phyloP scores from a whole-genome alignment of 2,113 vertebrate genomes.

The human region DNA sequence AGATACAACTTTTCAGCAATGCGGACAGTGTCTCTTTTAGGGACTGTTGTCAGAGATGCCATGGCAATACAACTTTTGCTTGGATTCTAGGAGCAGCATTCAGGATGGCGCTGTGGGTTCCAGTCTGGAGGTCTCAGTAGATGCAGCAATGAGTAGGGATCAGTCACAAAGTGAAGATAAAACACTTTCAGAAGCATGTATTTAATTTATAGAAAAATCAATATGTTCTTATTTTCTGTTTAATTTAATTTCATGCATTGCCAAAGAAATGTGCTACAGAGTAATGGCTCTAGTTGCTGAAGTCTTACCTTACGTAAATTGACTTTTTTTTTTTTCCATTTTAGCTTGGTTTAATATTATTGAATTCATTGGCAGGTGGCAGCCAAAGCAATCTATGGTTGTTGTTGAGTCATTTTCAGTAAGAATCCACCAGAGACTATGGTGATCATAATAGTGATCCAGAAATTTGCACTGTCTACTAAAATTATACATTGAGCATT shows the following conservation, averaged over 20 bases:
- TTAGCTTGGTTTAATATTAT: background rate
- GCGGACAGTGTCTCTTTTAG: background rate
- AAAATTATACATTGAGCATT: background rate
- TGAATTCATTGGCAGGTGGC: background rate
- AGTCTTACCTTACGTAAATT: background rate
- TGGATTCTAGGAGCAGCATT: background rate
- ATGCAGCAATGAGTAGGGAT: background rate
- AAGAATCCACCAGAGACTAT: background rate
- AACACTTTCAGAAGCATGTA: background rate
- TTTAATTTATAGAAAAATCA: constrained; percentile 14
- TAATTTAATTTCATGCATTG: constrained; percentile 16
- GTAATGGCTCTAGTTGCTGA: background rate
- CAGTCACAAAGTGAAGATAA: background rate
- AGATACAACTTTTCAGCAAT: background rate
- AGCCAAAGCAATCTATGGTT: background rate
- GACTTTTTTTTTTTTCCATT: background rate
- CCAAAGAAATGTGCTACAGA: background rate
- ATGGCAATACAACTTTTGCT: background rate
- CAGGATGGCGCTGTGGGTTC: background rate
- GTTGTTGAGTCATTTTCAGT: background rate
- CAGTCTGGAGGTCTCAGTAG: background rate
- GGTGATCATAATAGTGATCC: background rate
- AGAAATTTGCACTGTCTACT: background rate
- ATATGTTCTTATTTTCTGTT: background rate
- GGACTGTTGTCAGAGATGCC: background rate